phyloP scores from a whole-genome alignment of 2,888 invertebrate species.

The Saturnia pavonia region DNA sequence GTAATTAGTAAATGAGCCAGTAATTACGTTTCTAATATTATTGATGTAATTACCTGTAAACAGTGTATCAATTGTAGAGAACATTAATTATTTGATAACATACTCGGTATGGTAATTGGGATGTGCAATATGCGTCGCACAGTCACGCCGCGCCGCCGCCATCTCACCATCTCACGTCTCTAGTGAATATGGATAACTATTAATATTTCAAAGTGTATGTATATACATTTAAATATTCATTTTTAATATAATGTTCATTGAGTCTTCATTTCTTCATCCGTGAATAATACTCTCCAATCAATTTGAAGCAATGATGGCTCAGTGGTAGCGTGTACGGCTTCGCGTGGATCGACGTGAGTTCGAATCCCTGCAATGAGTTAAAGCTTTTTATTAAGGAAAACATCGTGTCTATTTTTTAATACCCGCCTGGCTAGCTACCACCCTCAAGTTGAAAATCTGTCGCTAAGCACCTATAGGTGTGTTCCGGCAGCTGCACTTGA shows the following conservation, averaged over 20 bases:
- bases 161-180: neutral
- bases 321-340: too few species aligned
- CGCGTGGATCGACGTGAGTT: too few species aligned
- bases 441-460: too few species aligned
- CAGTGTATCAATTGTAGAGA: constrained; percentile 8
- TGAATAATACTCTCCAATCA: neutral
- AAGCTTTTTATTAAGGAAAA: too few species aligned
- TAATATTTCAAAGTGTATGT: neutral
- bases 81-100: constrained; percentile 11
- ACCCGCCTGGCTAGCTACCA: too few species aligned
- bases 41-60: neutral
- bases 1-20: neutral
- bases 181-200: neutral
- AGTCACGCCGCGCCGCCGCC: neutral
- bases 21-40: neutral
- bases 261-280: neutral
- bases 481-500: too few species aligned
- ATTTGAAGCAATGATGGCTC: too few species aligned
- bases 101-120: neutral
- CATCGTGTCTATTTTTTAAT: too few species aligned
- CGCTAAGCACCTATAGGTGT: too few species aligned
- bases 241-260: neutral
- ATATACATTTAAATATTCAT: neutral
- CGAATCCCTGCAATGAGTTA: too few species aligned
- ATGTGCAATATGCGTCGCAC: neutral